These are phyloP conservation scores for Callipepla squamata DNA, from an alignment of 2,113 vertebrate genomes.

Conservation along the genomic window DNA sequence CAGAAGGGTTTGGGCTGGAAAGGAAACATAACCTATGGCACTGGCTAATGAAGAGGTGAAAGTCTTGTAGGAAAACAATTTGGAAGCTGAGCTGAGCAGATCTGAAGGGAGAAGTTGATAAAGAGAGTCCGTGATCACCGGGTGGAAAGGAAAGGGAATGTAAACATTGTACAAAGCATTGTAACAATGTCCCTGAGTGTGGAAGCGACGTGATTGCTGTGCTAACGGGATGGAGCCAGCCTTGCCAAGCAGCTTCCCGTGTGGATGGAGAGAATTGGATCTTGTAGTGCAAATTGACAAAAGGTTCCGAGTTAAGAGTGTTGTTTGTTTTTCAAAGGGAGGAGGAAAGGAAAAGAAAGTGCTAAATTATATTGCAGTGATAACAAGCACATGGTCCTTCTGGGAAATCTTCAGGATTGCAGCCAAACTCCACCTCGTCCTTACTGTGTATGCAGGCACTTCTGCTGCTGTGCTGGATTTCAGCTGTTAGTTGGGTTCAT, in stretches of 20 bases:
- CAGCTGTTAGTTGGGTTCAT: not conserved
- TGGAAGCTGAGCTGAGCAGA: conserved; percentile 24
- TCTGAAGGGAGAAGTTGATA: conserved; percentile 10
- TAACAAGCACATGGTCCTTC: conserved; percentile 24
- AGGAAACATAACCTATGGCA: conserved; percentile 20
- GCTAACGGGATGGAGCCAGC: conserved; percentile 13
- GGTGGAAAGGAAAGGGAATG: not conserved
- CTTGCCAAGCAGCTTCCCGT: conserved; percentile 21
- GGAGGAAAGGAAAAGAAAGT: conserved; percentile 40
- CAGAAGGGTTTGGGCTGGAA: conserved; percentile 5
- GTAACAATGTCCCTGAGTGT: not conserved
- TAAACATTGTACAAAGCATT: not conserved
- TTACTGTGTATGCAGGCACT: not conserved
- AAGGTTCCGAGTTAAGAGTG: conserved; percentile 26
- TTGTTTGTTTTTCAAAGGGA: conserved; percentile 24
- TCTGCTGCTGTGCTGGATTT: not conserved
- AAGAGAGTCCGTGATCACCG: not conserved
- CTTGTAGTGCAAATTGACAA: conserved; percentile 30
- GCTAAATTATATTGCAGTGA: conserved; percentile 40
- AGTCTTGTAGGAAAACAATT: not conserved
- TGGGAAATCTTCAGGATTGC: conserved; percentile 34
- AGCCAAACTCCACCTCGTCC: not conserved
- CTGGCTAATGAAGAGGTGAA: conserved; percentile 18
- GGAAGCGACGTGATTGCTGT: not conserved
- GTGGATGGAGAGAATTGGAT: conserved; percentile 42